Evolutionary conservation across 2,888 invertebrate species (phyloP).

Genomic region (Zhuqinia jingwanae): DNA sequence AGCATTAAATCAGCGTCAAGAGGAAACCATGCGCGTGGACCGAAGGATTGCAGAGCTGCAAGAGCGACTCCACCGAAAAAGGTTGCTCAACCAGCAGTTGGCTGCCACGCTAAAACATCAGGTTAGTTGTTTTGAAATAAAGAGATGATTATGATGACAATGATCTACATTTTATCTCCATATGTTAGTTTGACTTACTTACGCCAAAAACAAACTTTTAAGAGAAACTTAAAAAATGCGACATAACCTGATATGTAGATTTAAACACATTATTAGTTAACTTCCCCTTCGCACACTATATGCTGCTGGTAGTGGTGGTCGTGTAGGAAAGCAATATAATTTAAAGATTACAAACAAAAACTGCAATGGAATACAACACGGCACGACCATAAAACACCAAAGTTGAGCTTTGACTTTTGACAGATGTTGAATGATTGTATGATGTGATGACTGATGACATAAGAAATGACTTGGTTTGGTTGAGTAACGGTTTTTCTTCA

Average conservation of each 20-base stretch:
- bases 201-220: too few relatives aligned
- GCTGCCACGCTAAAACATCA: constrained; percentile 81
- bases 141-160: background rate
- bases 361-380: background rate
- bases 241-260: background rate
- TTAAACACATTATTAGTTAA: background rate
- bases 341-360: background rate
- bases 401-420: background rate
- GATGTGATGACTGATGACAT: constrained; percentile 48
- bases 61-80: constrained; percentile 92
- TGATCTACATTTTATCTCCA: background rate
- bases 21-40: constrained; percentile 95
- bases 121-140: constrained; percentile 68
- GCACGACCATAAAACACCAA: background rate
- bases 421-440: background rate
- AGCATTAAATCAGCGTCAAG: constrained; percentile 92
- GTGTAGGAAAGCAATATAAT: background rate
- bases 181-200: too few relatives aligned
- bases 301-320: background rate
- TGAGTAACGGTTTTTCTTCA: constrained; percentile 58
- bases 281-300: background rate
- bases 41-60: constrained; percentile 96
- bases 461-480: background rate
- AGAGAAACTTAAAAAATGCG: too few relatives aligned
- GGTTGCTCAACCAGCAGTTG: constrained; percentile 90